Evolutionary conservation across 2,797 vertebrate species (phyloP), one percentile per base, ranked within the genome.

Genomic region (Glyptemys insculpta): DNA sequence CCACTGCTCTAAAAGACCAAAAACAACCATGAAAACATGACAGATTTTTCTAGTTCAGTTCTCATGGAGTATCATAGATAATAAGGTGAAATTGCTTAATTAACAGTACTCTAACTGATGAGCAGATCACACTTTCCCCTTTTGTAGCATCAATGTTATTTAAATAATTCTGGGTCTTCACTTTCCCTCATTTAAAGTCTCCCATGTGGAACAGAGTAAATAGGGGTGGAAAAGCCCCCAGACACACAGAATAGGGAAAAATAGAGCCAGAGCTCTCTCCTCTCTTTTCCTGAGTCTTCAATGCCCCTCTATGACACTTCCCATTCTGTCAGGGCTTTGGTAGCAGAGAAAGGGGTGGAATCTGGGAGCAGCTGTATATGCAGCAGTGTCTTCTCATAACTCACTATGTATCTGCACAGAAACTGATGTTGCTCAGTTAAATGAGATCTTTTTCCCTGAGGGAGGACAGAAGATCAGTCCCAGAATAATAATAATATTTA

Each of bases 401-500:
- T 31, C 57, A 23, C 4, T 31, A 12, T 23, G 12, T 21, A n/a
- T 21, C 81, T 8, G 6, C 41, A 44, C 44, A 65, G 31, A 34
- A 49, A 14, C 49, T 10, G 34, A 62, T 18, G 29, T 16, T 25
- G 8, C 79, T 56, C 25, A 41, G 79, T 37, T 83, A 49, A 83
- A 83, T 31, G 16, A 16, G 41, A 14, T 44, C 34, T 83, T 25
- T n/a, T 54, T 56, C 27, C 19, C 41, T 21, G 12, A 34, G 15
- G 57, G 19, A 62, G 19, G 81, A 23, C 16, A 62, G 37, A 47
- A 31, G 8, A 68, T 29, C 82, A 29, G 15, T 18, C 31, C 85
- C 16, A n/a, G 11, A 79, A 56, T 4, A 16, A 29, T 9, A 95
- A 95, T 81, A 85, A 74, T 59, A 82, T 96, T 94, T 85, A 90